phyloP scores from a whole-genome alignment of 1,140 invertebrate genomes.

The Orius laevigatus region DNA sequence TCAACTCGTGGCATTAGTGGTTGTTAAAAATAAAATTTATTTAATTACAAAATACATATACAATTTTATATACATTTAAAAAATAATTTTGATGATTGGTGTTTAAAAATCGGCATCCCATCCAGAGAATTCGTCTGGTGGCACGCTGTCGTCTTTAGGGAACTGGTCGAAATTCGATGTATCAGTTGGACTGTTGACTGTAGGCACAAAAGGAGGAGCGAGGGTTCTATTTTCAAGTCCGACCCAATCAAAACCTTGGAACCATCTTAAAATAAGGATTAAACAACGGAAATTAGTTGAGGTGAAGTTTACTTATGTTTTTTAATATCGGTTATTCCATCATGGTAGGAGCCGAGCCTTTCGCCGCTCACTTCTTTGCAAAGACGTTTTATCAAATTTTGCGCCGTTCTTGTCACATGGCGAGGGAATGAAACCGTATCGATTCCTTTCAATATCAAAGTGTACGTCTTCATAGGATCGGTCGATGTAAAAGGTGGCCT shows the following conservation, averaged over 20 bases:
- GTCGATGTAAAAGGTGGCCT: conserved; percentile 82
- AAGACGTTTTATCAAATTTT: conserved; percentile 69
- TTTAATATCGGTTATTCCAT: conserved; percentile 81
- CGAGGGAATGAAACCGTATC: conserved; percentile 74
- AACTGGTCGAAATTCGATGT: conserved; percentile 54
- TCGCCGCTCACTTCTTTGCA: conserved; percentile 79
- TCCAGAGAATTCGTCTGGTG: conserved; percentile 49
- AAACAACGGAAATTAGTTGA: too few relatives aligned
- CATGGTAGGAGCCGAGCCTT: conserved; percentile 77
- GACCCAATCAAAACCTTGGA: conserved; percentile 85
- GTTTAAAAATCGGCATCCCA: conserved; percentile 57
- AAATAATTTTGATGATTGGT: too few relatives aligned
- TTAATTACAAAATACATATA: too few relatives aligned
- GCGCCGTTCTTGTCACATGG: conserved; percentile 59
- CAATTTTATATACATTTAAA: too few relatives aligned
- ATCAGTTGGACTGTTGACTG: conserved; percentile 44
- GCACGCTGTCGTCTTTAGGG: conserved; percentile 40
- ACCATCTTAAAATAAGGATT: conserved; percentile 65
- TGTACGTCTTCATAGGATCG: conserved; percentile 94
- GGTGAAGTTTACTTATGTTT: conserved; percentile 79
- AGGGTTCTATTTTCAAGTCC: conserved; percentile 53
- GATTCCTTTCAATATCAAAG: conserved; percentile 83
- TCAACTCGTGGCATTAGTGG: too few relatives aligned
- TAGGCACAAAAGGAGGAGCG: conserved; percentile 61
- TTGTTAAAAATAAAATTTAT: too few relatives aligned